Percentiles rank a stretch among this genome's conserved stretches.
Conservation (phyloP, 2,888 invertebrate genomes). For the Pediacus dermestoides region DNA sequence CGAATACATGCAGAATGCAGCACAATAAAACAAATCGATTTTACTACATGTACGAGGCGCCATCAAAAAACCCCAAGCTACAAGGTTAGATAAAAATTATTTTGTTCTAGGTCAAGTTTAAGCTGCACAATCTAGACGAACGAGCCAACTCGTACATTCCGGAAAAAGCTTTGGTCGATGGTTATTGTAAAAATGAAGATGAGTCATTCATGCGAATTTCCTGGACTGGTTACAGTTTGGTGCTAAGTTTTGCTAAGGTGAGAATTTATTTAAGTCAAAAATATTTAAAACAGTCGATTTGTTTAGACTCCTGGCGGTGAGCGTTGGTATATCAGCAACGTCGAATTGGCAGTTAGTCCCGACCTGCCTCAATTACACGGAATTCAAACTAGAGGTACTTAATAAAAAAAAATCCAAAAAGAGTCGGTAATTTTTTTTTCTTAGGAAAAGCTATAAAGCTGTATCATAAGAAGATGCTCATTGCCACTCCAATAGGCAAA, state of each 20-base stretch:
- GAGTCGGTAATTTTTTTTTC: slow-evolving; percentile 50
- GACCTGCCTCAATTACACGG: slow-evolving; percentile 43
- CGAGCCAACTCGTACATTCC: slow-evolving; percentile 73
- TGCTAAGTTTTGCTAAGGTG: slow-evolving; percentile 79
- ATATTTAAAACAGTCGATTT: slow-evolving; percentile 6
- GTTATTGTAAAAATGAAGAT: slow-evolving; percentile 73
- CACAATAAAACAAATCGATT: no score
- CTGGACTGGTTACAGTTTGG: slow-evolving; percentile 72
- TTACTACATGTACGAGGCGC: no score
- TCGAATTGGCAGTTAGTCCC: slow-evolving; percentile 70
- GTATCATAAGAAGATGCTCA: slow-evolving; percentile 59
- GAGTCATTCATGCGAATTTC: slow-evolving; percentile 66
- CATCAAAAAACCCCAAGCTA: no score
- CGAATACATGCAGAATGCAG: no score
- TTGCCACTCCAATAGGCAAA: slow-evolving; percentile 83
- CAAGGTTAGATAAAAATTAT: no score
- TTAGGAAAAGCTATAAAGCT: slow-evolving; percentile 42
- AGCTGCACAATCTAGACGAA: slow-evolving; percentile 42
- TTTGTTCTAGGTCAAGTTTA: slow-evolving; percentile 41
- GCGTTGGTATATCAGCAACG: slow-evolving; percentile 79
- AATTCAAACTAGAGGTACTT: slow-evolving; percentile 41
- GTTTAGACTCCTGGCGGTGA: slow-evolving; percentile 81
- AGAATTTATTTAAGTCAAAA: neutral
- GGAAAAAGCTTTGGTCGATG: slow-evolving; percentile 66
- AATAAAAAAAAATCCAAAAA: slow-evolving; percentile 55